Conservation (phyloP, 2,797 vertebrate genomes). For the Anabacerthia variegaticeps region DNA sequence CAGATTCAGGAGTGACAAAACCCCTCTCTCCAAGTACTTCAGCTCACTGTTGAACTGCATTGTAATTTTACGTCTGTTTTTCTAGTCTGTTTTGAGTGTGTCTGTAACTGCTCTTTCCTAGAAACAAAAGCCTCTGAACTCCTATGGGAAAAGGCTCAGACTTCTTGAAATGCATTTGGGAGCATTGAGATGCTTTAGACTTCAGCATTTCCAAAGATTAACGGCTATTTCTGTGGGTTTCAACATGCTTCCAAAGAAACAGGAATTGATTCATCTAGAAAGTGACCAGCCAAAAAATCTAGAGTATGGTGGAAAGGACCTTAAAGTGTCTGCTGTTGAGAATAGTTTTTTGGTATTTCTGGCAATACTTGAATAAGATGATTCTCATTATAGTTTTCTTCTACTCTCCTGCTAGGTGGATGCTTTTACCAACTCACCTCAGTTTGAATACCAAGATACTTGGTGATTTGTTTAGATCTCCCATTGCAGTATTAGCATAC, state of each 20-base stretch:
- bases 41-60: background rate
- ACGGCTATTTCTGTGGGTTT: constrained; percentile 22
- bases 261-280: constrained; percentile 37
- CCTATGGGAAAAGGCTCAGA: background rate
- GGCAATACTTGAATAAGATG: background rate
- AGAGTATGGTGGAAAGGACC: constrained; percentile 2
- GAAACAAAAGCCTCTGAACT: background rate
- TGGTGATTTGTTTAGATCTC: background rate
- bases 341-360: background rate
- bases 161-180: constrained; percentile 11
- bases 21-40: background rate
- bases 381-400: background rate
- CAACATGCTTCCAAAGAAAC: constrained; percentile 4
- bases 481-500: background rate
- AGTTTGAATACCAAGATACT: background rate
- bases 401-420: background rate
- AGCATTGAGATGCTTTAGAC: background rate
- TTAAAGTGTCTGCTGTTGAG: constrained; percentile 9
- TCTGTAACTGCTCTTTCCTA: background rate
- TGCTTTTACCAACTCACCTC: background rate
- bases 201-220: constrained; percentile 16
- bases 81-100: background rate
- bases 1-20: background rate
- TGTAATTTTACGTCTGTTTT: background rate
- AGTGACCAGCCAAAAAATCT: constrained; percentile 31